phyloP scores from a whole-genome alignment of 1,140 invertebrate genomes.

The Copidosoma floridanum region DNA sequence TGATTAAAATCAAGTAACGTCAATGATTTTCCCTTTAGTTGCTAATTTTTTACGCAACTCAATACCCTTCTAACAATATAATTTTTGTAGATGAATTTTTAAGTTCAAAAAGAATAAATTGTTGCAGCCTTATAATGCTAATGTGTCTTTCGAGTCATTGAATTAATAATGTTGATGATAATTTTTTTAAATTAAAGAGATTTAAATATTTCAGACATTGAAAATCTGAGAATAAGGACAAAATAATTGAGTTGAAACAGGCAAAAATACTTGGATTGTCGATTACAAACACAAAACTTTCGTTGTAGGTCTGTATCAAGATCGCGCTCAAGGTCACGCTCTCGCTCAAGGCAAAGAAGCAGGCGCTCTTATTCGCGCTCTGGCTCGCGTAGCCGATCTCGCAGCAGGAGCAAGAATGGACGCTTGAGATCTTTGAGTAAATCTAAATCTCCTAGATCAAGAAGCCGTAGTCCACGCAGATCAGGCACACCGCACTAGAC shows the following conservation, averaged over 20 bases:
- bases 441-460: conserved; percentile 55
- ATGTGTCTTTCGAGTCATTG: no score
- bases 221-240: background rate
- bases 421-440: conserved; percentile 56
- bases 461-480: conserved; percentile 53
- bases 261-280: conserved; percentile 19
- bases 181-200: no score
- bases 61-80: no score
- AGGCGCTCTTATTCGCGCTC: conserved; percentile 51
- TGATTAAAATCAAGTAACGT: no score
- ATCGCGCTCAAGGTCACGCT: conserved; percentile 54
- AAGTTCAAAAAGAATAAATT: no score
- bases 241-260: conserved; percentile 8
- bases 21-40: no score
- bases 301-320: conserved; percentile 51
- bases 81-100: no score
- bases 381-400: conserved; percentile 57
- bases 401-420: conserved; percentile 42
- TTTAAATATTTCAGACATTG: no score
- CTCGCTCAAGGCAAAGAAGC: conserved; percentile 53
- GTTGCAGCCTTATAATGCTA: no score
- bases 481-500: conserved; percentile 38
- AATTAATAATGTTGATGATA: no score
- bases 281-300: conserved; percentile 19
- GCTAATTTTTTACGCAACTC: no score